Evolutionary conservation across 2,113 vertebrate species (phyloP), one percentile per base, ranked within the genome.

Genomic region (Passer montanus): DNA sequence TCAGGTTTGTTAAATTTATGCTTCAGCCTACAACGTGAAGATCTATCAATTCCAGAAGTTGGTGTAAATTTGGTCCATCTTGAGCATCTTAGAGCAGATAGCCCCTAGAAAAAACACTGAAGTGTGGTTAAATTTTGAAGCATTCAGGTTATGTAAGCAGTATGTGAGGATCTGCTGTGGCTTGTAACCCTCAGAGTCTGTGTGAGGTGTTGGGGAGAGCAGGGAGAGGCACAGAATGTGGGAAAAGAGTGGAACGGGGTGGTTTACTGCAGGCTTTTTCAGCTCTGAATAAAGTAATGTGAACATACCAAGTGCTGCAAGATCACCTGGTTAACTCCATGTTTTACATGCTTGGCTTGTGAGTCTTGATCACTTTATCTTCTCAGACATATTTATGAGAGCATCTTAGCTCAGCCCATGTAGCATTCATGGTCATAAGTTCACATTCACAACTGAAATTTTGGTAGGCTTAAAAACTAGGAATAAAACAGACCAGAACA

Each of bases 391-490:
- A 37, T 50, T 72, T 84, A 5, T 43, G 47, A 82, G 7, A 79
- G 6, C 53, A 53, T 68, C 49, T 66, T 79, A 1, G 26, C n/a
- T 73, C 84, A 67, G 82, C 12, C 11, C 6, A 3, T 16, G 11
- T 8, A 33, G 26, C 1, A 0, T 59, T 47, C 22, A 31, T 4
- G 1, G 33, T 49, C 59, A 7, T 55, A 41, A 82, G 31, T 55
- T 76, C 19, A 43, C 50, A 27, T 47, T 86, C 39, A 43, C 35
- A 46, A 22, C 11, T 74, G 28, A 81, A 53, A 41, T 72, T 50
- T 58, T 62, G 60, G 12, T 44, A 44, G 19, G 13, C 52, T 84
- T 75, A 41, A 60, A 90, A 35, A 35, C 15, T 60, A 49, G 17
- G 46, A 82, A 28, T 56, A 52, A 69, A 90, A 23, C 12, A 43